Conservation (phyloP, 92 coral and sea anemone species). For the Palythoa grandis region DNA sequence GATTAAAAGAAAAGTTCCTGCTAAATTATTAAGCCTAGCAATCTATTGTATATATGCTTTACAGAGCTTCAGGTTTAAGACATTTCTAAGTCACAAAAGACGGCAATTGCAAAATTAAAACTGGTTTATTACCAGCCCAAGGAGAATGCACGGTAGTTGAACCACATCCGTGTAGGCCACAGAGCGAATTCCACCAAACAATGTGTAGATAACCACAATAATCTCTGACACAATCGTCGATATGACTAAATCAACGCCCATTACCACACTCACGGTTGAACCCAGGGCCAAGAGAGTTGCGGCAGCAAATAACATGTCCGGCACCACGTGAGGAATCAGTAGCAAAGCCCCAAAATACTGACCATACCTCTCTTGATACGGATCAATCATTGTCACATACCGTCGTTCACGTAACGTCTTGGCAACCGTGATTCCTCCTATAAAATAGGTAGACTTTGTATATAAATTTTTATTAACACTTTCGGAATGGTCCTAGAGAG, state of each 20-base stretch:
- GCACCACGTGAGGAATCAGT: not conserved
- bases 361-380: slow-evolving; percentile 54
- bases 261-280: slow-evolving; percentile 52
- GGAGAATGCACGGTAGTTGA: slow-evolving; percentile 49
- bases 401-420: slow-evolving; percentile 39
- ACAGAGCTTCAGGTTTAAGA: too few species aligned
- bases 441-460: too few species aligned
- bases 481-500: not conserved
- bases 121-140: slow-evolving; percentile 50
- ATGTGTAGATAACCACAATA: slow-evolving; percentile 49
- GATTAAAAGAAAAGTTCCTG: too few species aligned
- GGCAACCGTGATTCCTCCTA: slow-evolving; percentile 54
- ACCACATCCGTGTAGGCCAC: slow-evolving; percentile 56
- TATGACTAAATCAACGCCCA: slow-evolving; percentile 18
- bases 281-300: slow-evolving; percentile 54
- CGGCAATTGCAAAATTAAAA: too few species aligned
- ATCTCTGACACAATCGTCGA: slow-evolving; percentile 46
- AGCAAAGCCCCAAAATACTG: slow-evolving; percentile 42
- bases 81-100: too few species aligned
- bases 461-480: too few species aligned
- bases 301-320: slow-evolving; percentile 45
- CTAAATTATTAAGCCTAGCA: too few species aligned
- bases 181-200: slow-evolving; percentile 51
- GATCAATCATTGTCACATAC: slow-evolving; percentile 55
- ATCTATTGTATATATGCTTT: too few species aligned